Percentiles rank a stretch among this genome's conserved stretches.
These are phyloP conservation scores for Pungitius pungitius DNA, from an alignment of 2,113 vertebrate species.

Conservation along the genomic window DNA sequence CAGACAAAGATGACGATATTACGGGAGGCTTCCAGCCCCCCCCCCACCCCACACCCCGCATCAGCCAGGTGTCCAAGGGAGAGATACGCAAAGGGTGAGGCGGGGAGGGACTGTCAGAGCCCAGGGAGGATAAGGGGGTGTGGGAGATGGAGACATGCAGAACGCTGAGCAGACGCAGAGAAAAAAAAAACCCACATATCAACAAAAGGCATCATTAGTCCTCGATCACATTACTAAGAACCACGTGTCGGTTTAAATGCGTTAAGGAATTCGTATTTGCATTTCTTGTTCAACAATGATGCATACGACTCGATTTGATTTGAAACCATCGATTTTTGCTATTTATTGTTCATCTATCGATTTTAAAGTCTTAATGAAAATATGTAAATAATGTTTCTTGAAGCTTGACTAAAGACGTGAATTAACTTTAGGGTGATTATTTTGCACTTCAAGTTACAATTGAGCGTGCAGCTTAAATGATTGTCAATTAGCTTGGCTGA, in stretches of 20 bases:
- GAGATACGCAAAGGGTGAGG: constrained; percentile 51
- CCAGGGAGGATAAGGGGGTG: constrained; percentile 37
- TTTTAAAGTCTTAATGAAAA: not conserved
- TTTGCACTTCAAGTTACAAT: not conserved
- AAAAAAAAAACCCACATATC: not conserved
- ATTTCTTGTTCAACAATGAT: not conserved
- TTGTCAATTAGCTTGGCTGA: too few relatives aligned
- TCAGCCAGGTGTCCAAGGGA: constrained; percentile 66
- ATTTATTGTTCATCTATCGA: not conserved
- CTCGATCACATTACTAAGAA: too few relatives aligned
- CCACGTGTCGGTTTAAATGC: not conserved
- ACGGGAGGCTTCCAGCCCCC: constrained; percentile 60
- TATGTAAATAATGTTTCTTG: not conserved
- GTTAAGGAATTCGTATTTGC: not conserved
- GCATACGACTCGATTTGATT: not conserved
- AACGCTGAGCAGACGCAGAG: constrained; percentile 27
- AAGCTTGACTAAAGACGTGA: not conserved
- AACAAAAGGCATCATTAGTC: not conserved
- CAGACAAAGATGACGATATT: constrained; percentile 70
- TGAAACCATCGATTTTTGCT: not conserved
- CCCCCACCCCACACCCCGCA: constrained; percentile 48
- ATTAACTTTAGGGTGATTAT: not conserved
- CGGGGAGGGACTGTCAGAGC: constrained; percentile 35
- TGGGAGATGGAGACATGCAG: constrained; percentile 40
- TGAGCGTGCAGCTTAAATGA: not conserved